These are phyloP conservation scores for Polietes domitor DNA, from an alignment of 2,888 invertebrate genomes.

Conservation along the genomic window DNA sequence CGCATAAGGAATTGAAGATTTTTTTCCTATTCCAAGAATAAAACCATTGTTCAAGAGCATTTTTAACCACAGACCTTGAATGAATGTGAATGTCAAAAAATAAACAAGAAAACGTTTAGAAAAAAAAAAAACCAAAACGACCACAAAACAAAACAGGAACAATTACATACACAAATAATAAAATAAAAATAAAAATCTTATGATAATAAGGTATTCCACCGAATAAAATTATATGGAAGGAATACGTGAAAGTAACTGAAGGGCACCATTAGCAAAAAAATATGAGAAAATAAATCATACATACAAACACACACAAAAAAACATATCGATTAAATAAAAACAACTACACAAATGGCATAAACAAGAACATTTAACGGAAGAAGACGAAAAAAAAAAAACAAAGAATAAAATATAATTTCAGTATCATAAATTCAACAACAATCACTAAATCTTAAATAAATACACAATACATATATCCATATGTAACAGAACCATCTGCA, in stretches of 20 bases:
- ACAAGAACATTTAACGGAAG: background rate
- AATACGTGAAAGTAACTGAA: conserved; percentile 24
- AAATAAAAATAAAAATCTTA: conserved; percentile 10
- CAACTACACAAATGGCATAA: background rate
- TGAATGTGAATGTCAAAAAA: background rate
- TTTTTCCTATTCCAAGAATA: no score
- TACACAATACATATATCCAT: no score
- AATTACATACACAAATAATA: background rate
- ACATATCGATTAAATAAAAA: conserved; percentile 41
- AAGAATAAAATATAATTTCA: no score
- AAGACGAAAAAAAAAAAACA: background rate
- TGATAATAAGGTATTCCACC: background rate
- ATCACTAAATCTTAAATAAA: no score
- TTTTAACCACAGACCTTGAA: no score
- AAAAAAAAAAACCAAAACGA: background rate
- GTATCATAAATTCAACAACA: no score
- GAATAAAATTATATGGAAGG: background rate
- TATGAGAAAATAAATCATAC: no score
- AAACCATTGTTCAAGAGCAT: no score
- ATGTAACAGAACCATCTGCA: no score
- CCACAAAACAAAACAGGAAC: background rate
- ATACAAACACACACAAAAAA: no score
- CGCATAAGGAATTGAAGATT: no score
- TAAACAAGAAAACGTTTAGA: background rate
- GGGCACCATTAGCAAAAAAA: conserved; percentile 46